These are phyloP conservation scores for Megamerina dolium DNA, from an alignment of 2,888 invertebrate species.

Conservation along the genomic window DNA sequence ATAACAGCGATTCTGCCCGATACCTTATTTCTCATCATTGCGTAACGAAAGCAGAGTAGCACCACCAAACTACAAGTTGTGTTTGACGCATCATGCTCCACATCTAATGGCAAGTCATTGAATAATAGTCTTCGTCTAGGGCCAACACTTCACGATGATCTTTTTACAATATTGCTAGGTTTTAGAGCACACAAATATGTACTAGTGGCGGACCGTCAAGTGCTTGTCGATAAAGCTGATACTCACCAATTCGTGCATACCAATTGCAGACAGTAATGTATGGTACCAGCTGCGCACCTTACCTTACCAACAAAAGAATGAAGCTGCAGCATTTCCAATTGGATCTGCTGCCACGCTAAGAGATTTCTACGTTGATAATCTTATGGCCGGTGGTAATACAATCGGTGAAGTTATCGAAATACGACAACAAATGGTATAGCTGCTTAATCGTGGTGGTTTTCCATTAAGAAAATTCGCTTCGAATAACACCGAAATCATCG, in stretches of 20 bases:
- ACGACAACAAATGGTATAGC: slow-evolving; percentile 9
- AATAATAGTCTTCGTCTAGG: slow-evolving; percentile 10
- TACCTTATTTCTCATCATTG: no score
- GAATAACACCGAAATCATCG: slow-evolving; percentile 11
- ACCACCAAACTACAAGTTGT: slow-evolving; percentile 11
- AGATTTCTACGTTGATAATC: slow-evolving; percentile 15
- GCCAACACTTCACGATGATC: no score
- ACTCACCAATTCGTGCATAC: no score
- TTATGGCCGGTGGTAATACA: slow-evolving; percentile 14
- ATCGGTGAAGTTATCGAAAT: slow-evolving; percentile 15
- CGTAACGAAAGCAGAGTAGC: slow-evolving; percentile 9
- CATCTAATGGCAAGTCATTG: slow-evolving; percentile 9
- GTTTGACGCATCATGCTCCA: slow-evolving; percentile 9
- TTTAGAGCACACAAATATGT: no score
- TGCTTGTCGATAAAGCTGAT: no score
- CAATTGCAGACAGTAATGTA: no score
- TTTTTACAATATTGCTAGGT: no score
- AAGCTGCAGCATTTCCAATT: not conserved
- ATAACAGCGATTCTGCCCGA: slow-evolving; percentile 2
- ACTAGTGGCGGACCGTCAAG: no score
- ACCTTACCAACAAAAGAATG: slow-evolving; percentile 5
- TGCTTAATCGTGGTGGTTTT: slow-evolving; percentile 15
- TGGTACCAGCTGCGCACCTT: no score
- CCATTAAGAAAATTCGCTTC: slow-evolving; percentile 18
- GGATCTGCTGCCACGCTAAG: slow-evolving; percentile 2